Evolutionary conservation across 2,888 invertebrate genomes (phyloP), one percentile per base, ranked within the genome.

Genomic region (Mythimna pallens): DNA sequence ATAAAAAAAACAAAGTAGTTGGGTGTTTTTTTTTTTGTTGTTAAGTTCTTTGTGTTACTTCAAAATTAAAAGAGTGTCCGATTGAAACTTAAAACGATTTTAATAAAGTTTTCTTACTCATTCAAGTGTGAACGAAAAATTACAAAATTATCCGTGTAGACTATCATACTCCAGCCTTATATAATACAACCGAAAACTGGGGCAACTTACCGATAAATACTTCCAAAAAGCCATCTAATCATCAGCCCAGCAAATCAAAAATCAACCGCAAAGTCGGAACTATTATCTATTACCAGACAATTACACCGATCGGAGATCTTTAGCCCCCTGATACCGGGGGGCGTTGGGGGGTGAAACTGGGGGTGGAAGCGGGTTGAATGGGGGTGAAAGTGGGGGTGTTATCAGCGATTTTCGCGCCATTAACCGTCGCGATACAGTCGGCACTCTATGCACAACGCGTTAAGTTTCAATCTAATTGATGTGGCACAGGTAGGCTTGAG

Each of bases 371-470:
- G 82, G 85, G 76, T 78, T 50, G 81, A 70, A 66, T 62, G 57
- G 81, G 73, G 79, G 73, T 40, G 70, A 65, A 67, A 75, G 62
- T 82, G 87, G 87, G 86, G 88, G 80, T 82, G 86, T 89, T 95
- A 95, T 95, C 95, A 91, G 94, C 86, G 89, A 88, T 93, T 93
- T 91, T 92, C 94, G 90, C 91, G 86, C 95, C 95, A 95, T 95
- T 95, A 95, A 93, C 94, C 94, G 90, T 86, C 81, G 92, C 95
- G 95, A 95, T 95, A 95, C 95, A 95, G 94, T 93, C 93, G 89
- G 87, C 93, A 94, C 94, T 94, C 88, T 92, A 93, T 92, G 92
- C 92, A 89, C 94, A 91, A 91, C 92, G 92, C 92, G 92, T 76
- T 86, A 90, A 90, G 89, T 89, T 89, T 86, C 73, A 89, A 89